phyloP scores from a whole-genome alignment of 2,797 vertebrate genomes.

The Parotocinclus haroldoi region DNA sequence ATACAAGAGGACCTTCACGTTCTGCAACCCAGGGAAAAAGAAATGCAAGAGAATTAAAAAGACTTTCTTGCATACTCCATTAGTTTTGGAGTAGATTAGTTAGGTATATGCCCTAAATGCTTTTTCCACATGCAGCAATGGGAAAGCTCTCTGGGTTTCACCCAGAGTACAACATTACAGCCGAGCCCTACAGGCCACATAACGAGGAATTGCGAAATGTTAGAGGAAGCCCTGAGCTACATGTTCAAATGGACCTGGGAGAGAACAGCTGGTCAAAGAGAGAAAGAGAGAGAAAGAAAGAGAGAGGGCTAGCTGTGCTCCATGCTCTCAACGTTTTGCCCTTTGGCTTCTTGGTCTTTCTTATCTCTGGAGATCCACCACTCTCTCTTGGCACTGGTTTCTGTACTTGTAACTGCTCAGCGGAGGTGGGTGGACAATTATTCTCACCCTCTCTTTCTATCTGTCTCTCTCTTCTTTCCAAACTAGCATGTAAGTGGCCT shows the following conservation, averaged over 20 bases:
- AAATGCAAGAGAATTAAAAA: too few species aligned
- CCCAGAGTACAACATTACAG: conserved; percentile 13
- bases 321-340: conserved; percentile 46
- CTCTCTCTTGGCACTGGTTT: conserved; percentile 32
- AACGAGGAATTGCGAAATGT: conserved; percentile 19
- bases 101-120: conserved; percentile 57
- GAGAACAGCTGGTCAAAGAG: conserved; percentile 10
- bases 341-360: conserved; percentile 20
- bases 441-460: not conserved
- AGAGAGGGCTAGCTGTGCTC: conserved; percentile 5
- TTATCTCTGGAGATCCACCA: conserved; percentile 11
- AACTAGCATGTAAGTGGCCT: not conserved
- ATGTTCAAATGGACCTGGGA: conserved; percentile 41
- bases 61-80: not conserved
- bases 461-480: conserved; percentile 19
- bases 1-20: too few species aligned
- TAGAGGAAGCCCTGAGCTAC: conserved; percentile 16
- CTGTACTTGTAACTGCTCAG: conserved; percentile 14
- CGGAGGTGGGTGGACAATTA: conserved; percentile 14
- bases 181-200: conserved; percentile 15
- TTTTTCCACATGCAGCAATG: conserved; percentile 76
- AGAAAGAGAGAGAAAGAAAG: conserved; percentile 35
- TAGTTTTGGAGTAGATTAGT: conserved; percentile 1
- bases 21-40: too few species aligned
- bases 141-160: conserved; percentile 7